A percentile compares a stretch with the other conserved stretches of the same genome.
phyloP scores from a whole-genome alignment of 2,113 vertebrate genomes.

The Sinocyclocheilus grahami region DNA sequence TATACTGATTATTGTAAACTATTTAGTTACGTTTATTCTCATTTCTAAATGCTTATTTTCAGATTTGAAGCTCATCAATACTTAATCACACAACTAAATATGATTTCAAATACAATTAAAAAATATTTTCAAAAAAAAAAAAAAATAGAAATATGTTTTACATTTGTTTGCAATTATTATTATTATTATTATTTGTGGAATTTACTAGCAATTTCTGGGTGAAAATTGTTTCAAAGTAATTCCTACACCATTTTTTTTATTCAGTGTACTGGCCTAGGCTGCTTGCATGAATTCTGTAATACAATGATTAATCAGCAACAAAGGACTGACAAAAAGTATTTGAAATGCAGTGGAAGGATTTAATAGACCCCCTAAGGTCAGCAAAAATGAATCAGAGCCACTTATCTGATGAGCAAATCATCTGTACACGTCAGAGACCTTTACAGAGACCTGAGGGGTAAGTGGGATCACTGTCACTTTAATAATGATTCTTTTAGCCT shows the following conservation, averaged over 20 bases:
- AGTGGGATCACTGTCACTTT: constrained; percentile 7
- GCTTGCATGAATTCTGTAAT: neutral
- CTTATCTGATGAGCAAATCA: constrained; percentile 6
- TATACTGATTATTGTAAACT: too few relatives aligned
- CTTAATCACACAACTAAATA: neutral
- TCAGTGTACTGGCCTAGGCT: neutral
- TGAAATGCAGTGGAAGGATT: neutral
- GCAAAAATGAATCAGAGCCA: neutral
- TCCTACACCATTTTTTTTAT: neutral
- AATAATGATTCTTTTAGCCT: constrained; percentile 4
- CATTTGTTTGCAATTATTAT: too few relatives aligned
- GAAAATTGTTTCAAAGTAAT: too few relatives aligned
- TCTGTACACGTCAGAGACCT: neutral
- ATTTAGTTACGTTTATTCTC: too few relatives aligned
- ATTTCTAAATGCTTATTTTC: too few relatives aligned
- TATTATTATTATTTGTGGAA: too few relatives aligned
- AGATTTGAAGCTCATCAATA: neutral
- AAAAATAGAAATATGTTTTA: too few relatives aligned
- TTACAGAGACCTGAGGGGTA: constrained; percentile 11
- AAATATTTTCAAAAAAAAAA: too few relatives aligned
- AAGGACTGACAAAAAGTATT: neutral
- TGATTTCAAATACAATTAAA: neutral
- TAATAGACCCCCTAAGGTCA: neutral
- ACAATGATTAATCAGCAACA: neutral
- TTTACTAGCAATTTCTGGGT: too few relatives aligned